Evolutionary conservation across 30 jellyfish, hydroid and myxozoan species (phyloP).

Genomic region (Cassiopea andromeda): DNA sequence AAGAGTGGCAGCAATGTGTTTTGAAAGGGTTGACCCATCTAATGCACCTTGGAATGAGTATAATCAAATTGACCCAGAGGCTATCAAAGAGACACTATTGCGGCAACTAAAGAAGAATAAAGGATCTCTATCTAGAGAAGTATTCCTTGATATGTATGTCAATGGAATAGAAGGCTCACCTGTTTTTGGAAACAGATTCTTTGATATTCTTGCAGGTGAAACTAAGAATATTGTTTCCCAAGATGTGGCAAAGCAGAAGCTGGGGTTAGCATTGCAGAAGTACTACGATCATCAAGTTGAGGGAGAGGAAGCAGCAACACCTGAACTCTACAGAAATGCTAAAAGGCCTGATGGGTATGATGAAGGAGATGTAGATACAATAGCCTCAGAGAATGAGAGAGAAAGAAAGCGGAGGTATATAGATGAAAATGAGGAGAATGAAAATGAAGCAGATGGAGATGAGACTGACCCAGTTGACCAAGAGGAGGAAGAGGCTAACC

Average conservation of each 20-base stretch:
- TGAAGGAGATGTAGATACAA: conserved; percentile 59
- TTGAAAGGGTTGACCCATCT: conserved; percentile 68
- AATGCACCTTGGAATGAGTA: conserved; percentile 73
- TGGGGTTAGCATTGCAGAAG: conserved; percentile 27
- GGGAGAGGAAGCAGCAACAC: conserved; percentile 70
- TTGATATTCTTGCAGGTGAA: conserved; percentile 66
- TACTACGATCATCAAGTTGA: conserved; percentile 54
- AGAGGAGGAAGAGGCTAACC: conserved; percentile 14
- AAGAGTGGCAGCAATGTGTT: conserved; percentile 63
- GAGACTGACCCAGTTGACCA: conserved; percentile 33
- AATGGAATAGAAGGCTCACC: conserved; percentile 70
- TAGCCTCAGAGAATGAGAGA: conserved; percentile 9
- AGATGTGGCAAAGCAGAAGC: conserved; percentile 6
- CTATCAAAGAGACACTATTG: conserved; percentile 14
- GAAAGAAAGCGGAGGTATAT: conserved; percentile 39
- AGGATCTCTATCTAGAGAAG: conserved; percentile 48
- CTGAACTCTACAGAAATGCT: conserved; percentile 35
- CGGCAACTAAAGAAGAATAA: conserved; percentile 19
- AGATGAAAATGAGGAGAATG: conserved; percentile 13
- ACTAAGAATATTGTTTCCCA: conserved; percentile 27
- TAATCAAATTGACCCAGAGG: conserved; percentile 37
- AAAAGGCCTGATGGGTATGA: conserved; percentile 46
- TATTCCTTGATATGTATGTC: conserved; percentile 43
- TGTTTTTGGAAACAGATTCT: conserved; percentile 59
- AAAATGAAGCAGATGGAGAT: conserved; percentile 30